These are phyloP conservation scores for Rhagoletis pomonella DNA, from an alignment of 1,140 invertebrate species.

Conservation along the genomic window DNA sequence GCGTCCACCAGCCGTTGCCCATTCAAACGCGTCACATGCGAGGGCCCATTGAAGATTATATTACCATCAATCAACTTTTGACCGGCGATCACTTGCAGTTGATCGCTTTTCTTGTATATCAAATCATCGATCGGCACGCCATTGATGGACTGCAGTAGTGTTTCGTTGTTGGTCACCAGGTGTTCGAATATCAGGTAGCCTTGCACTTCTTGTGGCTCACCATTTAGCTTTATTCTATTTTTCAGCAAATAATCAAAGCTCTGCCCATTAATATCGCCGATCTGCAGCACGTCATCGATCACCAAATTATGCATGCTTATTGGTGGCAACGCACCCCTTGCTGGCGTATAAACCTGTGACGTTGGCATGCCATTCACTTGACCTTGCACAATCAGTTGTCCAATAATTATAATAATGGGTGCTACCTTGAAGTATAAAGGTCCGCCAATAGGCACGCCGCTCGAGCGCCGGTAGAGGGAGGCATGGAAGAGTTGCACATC, in stretches of 20 bases:
- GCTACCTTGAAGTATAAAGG: conserved; percentile 59
- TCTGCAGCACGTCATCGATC: conserved; percentile 56
- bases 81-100: conserved; percentile 62
- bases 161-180: conserved; percentile 59
- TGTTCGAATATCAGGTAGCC: conserved; percentile 66
- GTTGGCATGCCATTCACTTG: conserved; percentile 61
- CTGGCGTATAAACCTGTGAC: conserved; percentile 24
- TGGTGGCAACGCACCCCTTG: conserved; percentile 57
- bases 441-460: conserved; percentile 60
- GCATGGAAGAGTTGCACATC: conserved; percentile 63
- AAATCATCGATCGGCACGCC: conserved; percentile 62
- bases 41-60: conserved; percentile 61
- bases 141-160: conserved; percentile 63
- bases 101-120: conserved; percentile 59
- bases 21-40: conserved; percentile 64
- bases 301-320: conserved; percentile 56
- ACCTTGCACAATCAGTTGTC: conserved; percentile 56
- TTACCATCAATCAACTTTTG: conserved; percentile 62
- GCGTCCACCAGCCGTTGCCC: conserved; percentile 64
- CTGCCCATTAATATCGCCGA: conserved; percentile 64
- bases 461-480: conserved; percentile 65
- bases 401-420: conserved; percentile 55
- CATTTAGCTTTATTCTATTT: conserved; percentile 62
- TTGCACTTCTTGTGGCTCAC: conserved; percentile 62
- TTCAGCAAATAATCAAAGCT: conserved; percentile 64